phyloP scores from a whole-genome alignment of 2,888 invertebrate species.

The Hymenopus coronatus region DNA sequence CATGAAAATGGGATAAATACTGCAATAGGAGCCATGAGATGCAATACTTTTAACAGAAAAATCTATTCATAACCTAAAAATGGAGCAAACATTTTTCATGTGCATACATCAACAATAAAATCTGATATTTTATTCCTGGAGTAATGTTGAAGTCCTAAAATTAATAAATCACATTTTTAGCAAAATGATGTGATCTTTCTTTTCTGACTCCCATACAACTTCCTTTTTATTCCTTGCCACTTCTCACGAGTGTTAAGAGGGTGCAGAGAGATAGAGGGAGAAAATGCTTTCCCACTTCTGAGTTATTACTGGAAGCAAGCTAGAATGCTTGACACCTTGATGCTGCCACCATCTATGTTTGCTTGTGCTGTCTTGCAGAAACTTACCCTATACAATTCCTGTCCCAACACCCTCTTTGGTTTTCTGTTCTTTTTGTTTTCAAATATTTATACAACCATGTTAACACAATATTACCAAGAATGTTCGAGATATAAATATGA shows the following conservation, averaged over 20 bases:
- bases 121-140: slow-evolving; percentile 23
- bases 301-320: background rate
- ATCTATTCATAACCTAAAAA: background rate
- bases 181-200: slow-evolving; percentile 7
- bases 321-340: background rate
- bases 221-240: background rate
- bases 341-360: background rate
- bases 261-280: too few relatives aligned
- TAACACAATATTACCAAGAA: too few relatives aligned
- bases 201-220: background rate
- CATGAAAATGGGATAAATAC: background rate
- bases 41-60: background rate
- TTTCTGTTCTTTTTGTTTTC: too few relatives aligned
- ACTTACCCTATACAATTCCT: too few relatives aligned
- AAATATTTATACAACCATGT: too few relatives aligned
- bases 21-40: background rate
- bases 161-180: slow-evolving; percentile 32
- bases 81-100: background rate
- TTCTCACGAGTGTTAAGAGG: background rate
- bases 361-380: too few relatives aligned
- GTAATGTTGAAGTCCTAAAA: slow-evolving; percentile 20
- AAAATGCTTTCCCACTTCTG: background rate
- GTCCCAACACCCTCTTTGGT: too few relatives aligned
- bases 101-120: background rate
- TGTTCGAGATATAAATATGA: too few relatives aligned